phyloP scores from a whole-genome alignment of 53 echinoderm and acorn worm genomes.

The Patiria pectinifera region DNA sequence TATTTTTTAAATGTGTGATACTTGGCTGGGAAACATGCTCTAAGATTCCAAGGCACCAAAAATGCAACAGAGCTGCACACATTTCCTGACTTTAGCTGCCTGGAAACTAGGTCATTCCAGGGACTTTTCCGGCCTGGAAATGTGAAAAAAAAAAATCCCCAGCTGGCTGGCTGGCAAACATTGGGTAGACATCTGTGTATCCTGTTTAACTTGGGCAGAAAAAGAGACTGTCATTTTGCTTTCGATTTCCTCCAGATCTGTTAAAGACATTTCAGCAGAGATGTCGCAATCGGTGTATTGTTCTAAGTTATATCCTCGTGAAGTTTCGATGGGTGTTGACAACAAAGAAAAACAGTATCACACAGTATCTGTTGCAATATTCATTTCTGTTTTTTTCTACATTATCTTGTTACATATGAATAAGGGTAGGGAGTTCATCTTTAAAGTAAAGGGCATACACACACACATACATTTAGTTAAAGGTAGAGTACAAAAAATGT shows the following conservation, averaged over 20 bases:
- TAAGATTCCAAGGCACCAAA: background rate
- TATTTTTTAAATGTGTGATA: background rate
- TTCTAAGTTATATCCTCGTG: background rate
- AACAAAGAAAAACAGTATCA: background rate
- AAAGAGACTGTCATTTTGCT: background rate
- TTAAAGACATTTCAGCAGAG: background rate
- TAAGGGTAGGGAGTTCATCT: too few relatives aligned
- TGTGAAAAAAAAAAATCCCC: conserved; percentile 24
- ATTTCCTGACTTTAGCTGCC: conserved; percentile 31
- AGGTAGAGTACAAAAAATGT: too few relatives aligned
- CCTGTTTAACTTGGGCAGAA: conserved; percentile 24
- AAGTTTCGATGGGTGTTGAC: background rate
- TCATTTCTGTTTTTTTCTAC: too few relatives aligned
- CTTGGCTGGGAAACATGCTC: background rate
- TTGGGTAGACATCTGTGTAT: conserved; percentile 13
- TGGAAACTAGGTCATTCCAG: conserved; percentile 37
- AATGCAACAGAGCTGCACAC: background rate
- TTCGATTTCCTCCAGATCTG: conserved; percentile 8
- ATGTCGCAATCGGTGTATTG: background rate
- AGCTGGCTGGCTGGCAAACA: background rate
- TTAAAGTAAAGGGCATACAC: too few relatives aligned
- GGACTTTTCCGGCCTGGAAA: conserved; percentile 40
- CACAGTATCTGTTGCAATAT: too few relatives aligned
- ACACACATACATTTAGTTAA: too few relatives aligned
- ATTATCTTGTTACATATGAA: too few relatives aligned